Conservation (phyloP, 30 jellyfish, hydroid and myxozoan genomes). For the Hydra vulgaris region DNA sequence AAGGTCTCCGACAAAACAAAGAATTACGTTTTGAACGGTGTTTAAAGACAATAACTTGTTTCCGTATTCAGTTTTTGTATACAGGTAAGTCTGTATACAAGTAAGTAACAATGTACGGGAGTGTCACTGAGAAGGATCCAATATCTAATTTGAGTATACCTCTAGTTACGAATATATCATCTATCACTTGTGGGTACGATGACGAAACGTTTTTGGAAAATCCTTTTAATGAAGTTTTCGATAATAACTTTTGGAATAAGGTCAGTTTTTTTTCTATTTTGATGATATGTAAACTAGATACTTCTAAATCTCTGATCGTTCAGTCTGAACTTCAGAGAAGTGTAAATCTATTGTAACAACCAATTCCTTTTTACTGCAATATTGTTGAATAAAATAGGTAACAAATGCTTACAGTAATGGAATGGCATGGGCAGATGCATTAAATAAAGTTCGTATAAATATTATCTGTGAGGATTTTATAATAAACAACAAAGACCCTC, state of each 20-base stretch:
- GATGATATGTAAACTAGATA: neutral
- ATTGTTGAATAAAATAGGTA: neutral
- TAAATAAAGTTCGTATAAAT: conserved; percentile 1
- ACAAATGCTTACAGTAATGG: conserved; percentile 9
- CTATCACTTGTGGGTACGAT: neutral
- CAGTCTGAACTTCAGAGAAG: too few species aligned
- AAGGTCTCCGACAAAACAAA: too few species aligned
- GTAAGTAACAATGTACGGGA: neutral
- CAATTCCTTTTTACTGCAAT: neutral
- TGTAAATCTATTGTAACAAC: too few species aligned
- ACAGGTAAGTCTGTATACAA: too few species aligned
- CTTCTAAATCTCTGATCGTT: neutral
- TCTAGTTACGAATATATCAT: neutral
- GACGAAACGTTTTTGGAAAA: neutral
- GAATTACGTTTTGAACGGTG: too few species aligned
- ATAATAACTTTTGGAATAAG: conserved; percentile 16
- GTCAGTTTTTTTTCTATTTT: neutral
- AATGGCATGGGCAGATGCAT: conserved; percentile 5
- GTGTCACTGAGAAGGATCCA: neutral
- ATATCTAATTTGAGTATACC: neutral
- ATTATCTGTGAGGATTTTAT: neutral
- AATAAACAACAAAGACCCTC: conserved; percentile 13
- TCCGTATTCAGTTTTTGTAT: too few species aligned
- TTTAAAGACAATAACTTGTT: too few species aligned
- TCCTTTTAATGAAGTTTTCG: conserved; percentile 23